Evolutionary conservation across 2,888 invertebrate genomes (phyloP).

Genomic region (Dasysyrphus tricinctus): DNA sequence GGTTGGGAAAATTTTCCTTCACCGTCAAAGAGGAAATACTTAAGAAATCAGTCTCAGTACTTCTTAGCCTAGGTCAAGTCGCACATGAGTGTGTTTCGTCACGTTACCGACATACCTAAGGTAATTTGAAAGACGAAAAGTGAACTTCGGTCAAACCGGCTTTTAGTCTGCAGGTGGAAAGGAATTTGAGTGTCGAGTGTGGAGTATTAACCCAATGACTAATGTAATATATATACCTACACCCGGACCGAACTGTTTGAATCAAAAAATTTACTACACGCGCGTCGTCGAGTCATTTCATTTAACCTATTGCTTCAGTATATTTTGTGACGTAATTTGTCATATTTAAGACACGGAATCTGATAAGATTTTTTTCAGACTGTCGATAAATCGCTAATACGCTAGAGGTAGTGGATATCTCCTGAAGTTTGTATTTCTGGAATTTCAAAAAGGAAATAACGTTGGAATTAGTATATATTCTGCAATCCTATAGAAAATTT

Average conservation of each 20-base stretch:
- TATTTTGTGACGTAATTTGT: slow-evolving; percentile 72
- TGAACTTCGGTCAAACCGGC: slow-evolving; percentile 45
- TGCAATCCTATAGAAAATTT: slow-evolving; percentile 28
- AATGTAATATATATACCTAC: slow-evolving; percentile 6
- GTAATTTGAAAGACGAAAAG: slow-evolving; percentile 12
- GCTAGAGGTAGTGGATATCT: not conserved
- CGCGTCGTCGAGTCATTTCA: slow-evolving; percentile 33
- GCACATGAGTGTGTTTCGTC: slow-evolving; percentile 25
- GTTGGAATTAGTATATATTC: slow-evolving; percentile 32
- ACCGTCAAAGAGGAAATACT: slow-evolving; percentile 43
- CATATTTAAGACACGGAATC: slow-evolving; percentile 72
- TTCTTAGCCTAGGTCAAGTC: slow-evolving; percentile 68
- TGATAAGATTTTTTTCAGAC: slow-evolving; percentile 65
- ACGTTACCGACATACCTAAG: slow-evolving; percentile 9
- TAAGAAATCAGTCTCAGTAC: slow-evolving; percentile 25
- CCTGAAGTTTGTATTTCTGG: slow-evolving; percentile 18
- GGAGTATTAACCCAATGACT: slow-evolving; percentile 53
- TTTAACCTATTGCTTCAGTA: slow-evolving; percentile 1
- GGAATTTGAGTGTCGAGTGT: slow-evolving; percentile 13
- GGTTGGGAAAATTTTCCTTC: slow-evolving; percentile 27
- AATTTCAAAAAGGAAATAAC: slow-evolving; percentile 60
- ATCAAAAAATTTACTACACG: slow-evolving; percentile 27
- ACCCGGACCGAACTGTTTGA: slow-evolving; percentile 50
- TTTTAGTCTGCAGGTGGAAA: slow-evolving; percentile 7
- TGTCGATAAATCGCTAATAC: slow-evolving; percentile 18